These are phyloP conservation scores for Falcaria lacertinaria DNA, from an alignment of 2,888 invertebrate species.

Conservation along the genomic window DNA sequence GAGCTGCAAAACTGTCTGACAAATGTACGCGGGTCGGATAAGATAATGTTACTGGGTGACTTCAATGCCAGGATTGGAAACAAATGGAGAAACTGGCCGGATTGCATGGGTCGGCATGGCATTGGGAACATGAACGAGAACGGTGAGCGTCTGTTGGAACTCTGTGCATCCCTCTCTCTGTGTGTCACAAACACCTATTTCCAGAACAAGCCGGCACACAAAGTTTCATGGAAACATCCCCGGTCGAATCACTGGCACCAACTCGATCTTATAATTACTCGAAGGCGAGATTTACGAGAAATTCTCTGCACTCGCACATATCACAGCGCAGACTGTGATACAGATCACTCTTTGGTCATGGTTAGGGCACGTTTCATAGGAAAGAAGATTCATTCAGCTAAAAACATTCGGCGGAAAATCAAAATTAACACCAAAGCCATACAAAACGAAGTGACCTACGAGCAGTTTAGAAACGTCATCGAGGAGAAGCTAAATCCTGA, in stretches of 20 bases:
- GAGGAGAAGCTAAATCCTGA: no score
- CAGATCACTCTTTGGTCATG: conserved; percentile 9
- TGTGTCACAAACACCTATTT: conserved; percentile 10
- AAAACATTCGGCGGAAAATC: no score
- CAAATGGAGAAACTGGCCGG: conserved; percentile 2
- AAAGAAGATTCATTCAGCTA: conserved; percentile 1
- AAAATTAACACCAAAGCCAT: no score
- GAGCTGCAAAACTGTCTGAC: conserved; percentile 1
- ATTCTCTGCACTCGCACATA: not conserved
- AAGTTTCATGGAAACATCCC: conserved; percentile 18
- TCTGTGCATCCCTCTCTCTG: conserved; percentile 9
- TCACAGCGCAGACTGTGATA: not conserved
- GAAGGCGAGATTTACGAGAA: conserved; percentile 7
- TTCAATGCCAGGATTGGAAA: conserved; percentile 8
- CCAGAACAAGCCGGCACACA: conserved; percentile 6
- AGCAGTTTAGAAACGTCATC: no score
- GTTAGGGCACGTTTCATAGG: not conserved
- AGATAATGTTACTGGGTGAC: no score
- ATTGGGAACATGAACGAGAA: conserved; percentile 12
- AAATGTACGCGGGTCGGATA: conserved; percentile 2
- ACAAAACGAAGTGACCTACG: no score
- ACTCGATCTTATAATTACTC: conserved; percentile 11
- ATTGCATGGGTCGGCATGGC: conserved; percentile 7
- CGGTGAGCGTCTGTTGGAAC: conserved; percentile 11
- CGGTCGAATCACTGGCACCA: conserved; percentile 18